Conservation (phyloP, 2,797 vertebrate genomes). For the Hippopotamyrus pictus region DNA sequence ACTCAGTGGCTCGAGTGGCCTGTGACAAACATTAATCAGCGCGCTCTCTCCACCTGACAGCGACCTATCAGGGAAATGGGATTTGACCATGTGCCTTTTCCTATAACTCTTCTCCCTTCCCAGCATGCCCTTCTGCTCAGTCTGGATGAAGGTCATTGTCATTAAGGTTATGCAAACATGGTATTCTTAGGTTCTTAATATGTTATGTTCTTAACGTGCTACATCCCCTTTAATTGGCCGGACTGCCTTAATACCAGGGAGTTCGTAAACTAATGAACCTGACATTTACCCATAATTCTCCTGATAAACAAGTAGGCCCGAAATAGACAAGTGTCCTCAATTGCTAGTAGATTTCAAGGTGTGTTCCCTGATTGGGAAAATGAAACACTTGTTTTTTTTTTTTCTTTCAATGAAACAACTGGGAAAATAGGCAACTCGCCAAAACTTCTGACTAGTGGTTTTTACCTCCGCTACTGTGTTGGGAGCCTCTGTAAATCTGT, state of each 20-base stretch:
- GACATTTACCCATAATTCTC: neutral
- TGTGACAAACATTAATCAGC: slow-evolving; percentile 7
- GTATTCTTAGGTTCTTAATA: neutral
- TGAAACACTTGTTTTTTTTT: neutral
- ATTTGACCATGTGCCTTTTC: neutral
- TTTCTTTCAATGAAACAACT: neutral
- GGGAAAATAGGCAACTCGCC: neutral
- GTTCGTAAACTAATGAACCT: neutral
- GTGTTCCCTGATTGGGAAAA: neutral
- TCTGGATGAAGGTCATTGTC: slow-evolving; percentile 28
- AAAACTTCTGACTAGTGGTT: neutral
- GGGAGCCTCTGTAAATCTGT: neutral
- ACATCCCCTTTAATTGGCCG: neutral
- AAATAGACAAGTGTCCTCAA: neutral
- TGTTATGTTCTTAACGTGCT: neutral
- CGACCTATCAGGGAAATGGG: slow-evolving; percentile 23
- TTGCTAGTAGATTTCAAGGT: neutral
- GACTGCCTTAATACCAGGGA: neutral
- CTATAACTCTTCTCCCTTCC: neutral
- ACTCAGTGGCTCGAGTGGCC: neutral
- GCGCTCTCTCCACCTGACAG: neutral
- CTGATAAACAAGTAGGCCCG: neutral
- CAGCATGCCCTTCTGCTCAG: slow-evolving; percentile 18
- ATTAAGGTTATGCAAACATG: slow-evolving; percentile 14
- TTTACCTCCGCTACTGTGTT: neutral